Conservation (phyloP, 2,888 invertebrate genomes). For the Caenorhabditis angaria region DNA sequence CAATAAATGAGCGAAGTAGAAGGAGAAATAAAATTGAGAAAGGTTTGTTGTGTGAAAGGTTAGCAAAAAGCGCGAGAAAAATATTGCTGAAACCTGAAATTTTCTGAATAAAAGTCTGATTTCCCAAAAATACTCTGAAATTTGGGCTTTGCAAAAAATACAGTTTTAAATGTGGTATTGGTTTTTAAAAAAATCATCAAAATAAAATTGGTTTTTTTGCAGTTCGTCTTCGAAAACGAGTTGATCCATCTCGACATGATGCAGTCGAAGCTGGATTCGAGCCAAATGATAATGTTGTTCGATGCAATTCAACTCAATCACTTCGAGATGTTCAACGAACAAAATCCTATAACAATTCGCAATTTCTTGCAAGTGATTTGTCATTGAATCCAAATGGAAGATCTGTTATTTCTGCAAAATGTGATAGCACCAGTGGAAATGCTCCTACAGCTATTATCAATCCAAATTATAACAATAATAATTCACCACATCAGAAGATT, state of each 20-base stretch:
- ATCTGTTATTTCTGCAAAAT: constrained; percentile 17
- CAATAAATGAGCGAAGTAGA: background rate
- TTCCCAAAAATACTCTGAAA: background rate
- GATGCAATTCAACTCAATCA: constrained; percentile 56
- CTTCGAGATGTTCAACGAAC: constrained; percentile 38
- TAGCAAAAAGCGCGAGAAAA: too few relatives aligned
- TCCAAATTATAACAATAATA: constrained; percentile 12
- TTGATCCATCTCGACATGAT: constrained; percentile 36
- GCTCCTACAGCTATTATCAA: constrained; percentile 37
- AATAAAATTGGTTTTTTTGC: constrained; percentile 22
- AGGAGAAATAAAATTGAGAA: background rate
- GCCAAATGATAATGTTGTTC: constrained; percentile 43
- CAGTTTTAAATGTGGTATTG: too few relatives aligned
- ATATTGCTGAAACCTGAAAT: too few relatives aligned
- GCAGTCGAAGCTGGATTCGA: constrained; percentile 57
- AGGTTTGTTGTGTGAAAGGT: background rate
- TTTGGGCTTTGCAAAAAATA: too few relatives aligned
- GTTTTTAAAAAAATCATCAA: background rate
- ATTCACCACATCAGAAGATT: background rate
- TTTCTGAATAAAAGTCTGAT: background rate
- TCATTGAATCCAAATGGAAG: constrained; percentile 38
- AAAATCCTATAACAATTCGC: constrained; percentile 42
- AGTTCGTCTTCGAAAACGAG: constrained; percentile 51
- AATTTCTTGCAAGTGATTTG: constrained; percentile 45
- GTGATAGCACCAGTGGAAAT: constrained; percentile 34